phyloP scores from a whole-genome alignment of 1,140 invertebrate species.

The Laupala kohalensis region DNA sequence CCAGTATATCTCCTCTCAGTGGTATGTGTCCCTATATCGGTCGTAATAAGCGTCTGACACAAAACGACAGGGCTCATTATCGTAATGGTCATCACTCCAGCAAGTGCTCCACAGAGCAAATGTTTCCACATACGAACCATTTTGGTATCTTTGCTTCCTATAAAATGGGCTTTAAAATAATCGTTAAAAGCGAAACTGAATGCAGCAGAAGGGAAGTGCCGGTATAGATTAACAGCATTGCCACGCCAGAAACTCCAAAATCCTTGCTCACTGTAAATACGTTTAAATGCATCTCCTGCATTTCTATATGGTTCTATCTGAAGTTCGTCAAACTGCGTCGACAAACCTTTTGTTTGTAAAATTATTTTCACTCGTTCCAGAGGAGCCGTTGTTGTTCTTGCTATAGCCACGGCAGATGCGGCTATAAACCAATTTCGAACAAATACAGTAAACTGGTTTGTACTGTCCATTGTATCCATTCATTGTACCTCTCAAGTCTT shows the following conservation, averaged over 20 bases:
- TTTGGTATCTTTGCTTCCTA: not conserved
- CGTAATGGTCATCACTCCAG: not conserved
- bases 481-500: too few species aligned
- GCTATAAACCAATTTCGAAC: not conserved
- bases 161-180: not conserved
- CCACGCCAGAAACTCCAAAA: not conserved
- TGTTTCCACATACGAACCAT: not conserved
- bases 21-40: not conserved
- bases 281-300: not conserved
- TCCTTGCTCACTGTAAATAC: not conserved
- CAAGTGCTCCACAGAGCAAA: not conserved
- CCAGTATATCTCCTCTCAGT: not conserved
- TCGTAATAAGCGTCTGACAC: not conserved
- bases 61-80: not conserved
- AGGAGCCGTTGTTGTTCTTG: not conserved
- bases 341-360: not conserved
- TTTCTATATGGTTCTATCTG: not conserved
- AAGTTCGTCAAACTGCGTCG: not conserved
- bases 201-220: not conserved
- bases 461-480: too few species aligned
- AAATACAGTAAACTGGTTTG: too few species aligned
- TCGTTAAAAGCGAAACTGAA: not conserved
- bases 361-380: not conserved
- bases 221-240: not conserved
- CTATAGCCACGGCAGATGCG: not conserved